Conservation (phyloP, 2,113 vertebrate genomes). For the Sylvietta virens region DNA sequence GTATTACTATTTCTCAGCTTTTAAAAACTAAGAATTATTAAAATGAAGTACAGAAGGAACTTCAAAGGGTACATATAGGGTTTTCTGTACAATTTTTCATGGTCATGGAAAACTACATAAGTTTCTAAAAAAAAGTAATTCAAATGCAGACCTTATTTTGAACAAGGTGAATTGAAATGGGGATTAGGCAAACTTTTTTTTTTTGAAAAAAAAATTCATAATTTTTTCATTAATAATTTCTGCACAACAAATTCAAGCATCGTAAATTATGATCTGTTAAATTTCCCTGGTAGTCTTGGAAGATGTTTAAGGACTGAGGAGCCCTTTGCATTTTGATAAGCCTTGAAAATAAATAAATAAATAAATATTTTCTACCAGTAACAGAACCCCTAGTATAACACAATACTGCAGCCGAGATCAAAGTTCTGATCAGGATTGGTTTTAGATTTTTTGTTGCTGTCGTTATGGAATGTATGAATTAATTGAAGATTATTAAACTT, state of each 20-base stretch:
- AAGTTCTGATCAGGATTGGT: not conserved
- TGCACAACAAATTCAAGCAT: not conserved
- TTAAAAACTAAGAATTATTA: not conserved
- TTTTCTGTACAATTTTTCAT: not conserved
- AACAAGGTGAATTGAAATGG: not conserved
- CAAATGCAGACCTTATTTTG: not conserved
- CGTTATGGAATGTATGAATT: not conserved
- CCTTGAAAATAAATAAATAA: not conserved
- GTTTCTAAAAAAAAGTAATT: not conserved
- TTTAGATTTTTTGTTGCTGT: not conserved
- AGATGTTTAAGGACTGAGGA: not conserved
- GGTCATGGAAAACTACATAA: not conserved
- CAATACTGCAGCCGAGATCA: not conserved
- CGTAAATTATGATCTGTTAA: not conserved
- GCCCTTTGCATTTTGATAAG: not conserved
- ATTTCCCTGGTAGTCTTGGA: not conserved
- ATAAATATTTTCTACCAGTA: not conserved
- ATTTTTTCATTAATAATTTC: not conserved
- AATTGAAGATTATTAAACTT: not conserved
- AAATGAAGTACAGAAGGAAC: not conserved
- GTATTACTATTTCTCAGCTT: not conserved
- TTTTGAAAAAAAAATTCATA: not conserved
- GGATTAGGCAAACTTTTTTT: not conserved
- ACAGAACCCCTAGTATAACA: not conserved
- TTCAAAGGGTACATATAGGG: not conserved